These are phyloP conservation scores for Suillia variegata DNA, from an alignment of 2,888 invertebrate species.

Conservation along the genomic window DNA sequence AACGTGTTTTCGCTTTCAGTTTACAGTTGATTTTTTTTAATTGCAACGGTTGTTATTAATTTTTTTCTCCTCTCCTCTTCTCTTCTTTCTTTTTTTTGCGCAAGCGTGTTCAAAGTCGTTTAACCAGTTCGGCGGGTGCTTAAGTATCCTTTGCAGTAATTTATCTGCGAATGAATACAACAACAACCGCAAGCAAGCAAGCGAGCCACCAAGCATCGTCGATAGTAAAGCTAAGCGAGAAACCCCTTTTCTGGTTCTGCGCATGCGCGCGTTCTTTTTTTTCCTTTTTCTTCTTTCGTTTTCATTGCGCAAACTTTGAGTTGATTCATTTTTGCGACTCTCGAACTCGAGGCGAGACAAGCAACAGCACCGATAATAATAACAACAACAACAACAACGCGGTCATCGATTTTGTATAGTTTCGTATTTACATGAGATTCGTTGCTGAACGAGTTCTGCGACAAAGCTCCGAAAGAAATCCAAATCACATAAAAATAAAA, in stretches of 20 bases:
- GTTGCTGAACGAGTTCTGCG: no score
- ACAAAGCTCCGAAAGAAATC: no score
- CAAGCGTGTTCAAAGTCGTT: neutral
- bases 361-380: no score
- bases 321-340: neutral
- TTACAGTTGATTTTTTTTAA: neutral
- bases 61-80: no score
- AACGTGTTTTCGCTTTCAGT: constrained; percentile 18
- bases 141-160: neutral
- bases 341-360: neutral
- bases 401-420: neutral
- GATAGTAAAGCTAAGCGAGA: neutral
- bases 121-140: neutral
- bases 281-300: neutral
- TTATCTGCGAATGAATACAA: neutral
- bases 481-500: no score
- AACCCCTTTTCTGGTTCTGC: constrained; percentile 9
- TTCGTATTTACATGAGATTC: no score
- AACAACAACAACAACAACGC: neutral
- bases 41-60: neutral
- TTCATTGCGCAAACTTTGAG: no score
- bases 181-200: neutral
- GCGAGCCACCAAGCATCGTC: neutral
- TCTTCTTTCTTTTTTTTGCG: neutral
- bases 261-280: no score